Evolutionary conservation across 1,140 invertebrate species (phyloP).

Genomic region (Brachionus calyciflorus): DNA sequence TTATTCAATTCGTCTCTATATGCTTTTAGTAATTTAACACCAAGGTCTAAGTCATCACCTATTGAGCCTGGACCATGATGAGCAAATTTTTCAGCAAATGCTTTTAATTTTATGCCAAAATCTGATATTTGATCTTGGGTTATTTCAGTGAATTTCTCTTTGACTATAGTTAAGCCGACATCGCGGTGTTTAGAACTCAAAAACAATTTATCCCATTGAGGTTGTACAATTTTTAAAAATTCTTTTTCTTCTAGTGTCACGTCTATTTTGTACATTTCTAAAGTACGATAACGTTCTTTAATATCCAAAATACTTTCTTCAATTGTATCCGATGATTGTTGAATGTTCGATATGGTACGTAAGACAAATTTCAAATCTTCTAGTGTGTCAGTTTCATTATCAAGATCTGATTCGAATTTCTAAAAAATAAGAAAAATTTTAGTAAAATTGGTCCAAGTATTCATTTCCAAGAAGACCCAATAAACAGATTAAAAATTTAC

Average conservation of each 20-base stretch:
- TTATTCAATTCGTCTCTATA: conserved; percentile 69
- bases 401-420: conserved; percentile 59
- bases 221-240: conserved; percentile 52
- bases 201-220: conserved; percentile 58
- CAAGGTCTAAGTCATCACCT: conserved; percentile 48
- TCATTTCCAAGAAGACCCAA: too few relatives aligned
- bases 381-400: conserved; percentile 65
- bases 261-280: conserved; percentile 57
- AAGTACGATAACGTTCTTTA: conserved; percentile 63
- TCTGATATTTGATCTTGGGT: conserved; percentile 30
- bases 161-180: conserved; percentile 59
- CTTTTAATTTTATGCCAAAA: conserved; percentile 35
- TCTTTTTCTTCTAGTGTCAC: conserved; percentile 60
- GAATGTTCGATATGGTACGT: conserved; percentile 73
- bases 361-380: conserved; percentile 79
- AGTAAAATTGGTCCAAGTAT: too few relatives aligned
- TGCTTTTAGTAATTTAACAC: conserved; percentile 63
- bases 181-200: conserved; percentile 60
- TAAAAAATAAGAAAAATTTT: too few relatives aligned
- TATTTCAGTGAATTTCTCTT: conserved; percentile 70
- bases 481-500: neutral
- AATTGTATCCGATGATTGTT: conserved; percentile 70
- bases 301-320: conserved; percentile 69
- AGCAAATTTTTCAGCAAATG: conserved; percentile 36
- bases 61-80: conserved; percentile 19